Evolutionary conservation across 2,888 invertebrate species (phyloP).

Genomic region (Laothoe populi): DNA sequence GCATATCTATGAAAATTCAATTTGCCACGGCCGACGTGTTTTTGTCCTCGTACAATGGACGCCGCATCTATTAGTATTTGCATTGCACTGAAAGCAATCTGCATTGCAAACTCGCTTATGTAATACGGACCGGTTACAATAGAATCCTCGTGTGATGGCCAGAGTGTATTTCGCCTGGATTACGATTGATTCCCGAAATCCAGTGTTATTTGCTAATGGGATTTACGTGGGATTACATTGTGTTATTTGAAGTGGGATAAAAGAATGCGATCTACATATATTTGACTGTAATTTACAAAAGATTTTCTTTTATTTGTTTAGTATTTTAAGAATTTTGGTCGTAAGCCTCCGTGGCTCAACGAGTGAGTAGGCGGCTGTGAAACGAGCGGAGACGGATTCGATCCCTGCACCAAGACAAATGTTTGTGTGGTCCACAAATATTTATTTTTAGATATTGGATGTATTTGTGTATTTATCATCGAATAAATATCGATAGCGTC

Average conservation of each 20-base stretch:
- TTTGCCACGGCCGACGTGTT: constrained; percentile 64
- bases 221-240: not conserved
- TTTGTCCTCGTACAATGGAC: constrained; percentile 65
- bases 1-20: constrained; percentile 76
- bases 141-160: constrained; percentile 28
- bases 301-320: too few species aligned
- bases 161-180: constrained; percentile 35
- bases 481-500: too few species aligned
- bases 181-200: constrained; percentile 28
- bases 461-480: too few species aligned
- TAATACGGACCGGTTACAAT: constrained; percentile 47
- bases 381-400: too few species aligned
- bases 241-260: not conserved
- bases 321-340: too few species aligned
- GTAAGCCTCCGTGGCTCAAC: too few species aligned
- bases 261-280: too few species aligned
- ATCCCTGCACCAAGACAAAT: too few species aligned
- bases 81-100: constrained; percentile 73
- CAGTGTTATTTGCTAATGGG: constrained; percentile 14
- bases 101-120: constrained; percentile 77
- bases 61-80: constrained; percentile 68
- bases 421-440: too few species aligned
- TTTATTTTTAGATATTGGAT: too few species aligned
- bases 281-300: too few species aligned
- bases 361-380: too few species aligned